These are phyloP conservation scores for Gorsachius goisagi DNA, from an alignment of 2,113 vertebrate genomes.

Conservation along the genomic window DNA sequence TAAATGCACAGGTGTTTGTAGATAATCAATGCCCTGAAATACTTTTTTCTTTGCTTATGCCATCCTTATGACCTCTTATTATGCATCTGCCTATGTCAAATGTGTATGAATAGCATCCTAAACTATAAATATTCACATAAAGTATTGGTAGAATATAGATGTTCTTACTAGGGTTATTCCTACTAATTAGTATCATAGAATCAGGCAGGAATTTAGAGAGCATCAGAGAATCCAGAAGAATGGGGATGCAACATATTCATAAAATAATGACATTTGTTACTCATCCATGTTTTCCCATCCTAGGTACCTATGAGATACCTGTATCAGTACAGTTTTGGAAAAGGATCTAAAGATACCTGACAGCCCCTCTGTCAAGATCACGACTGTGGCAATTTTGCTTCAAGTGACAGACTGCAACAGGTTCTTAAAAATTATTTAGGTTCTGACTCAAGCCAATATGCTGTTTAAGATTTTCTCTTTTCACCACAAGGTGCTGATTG, in stretches of 20 bases:
- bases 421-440: background rate
- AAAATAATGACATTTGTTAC: background rate
- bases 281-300: background rate
- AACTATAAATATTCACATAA: background rate
- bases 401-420: background rate
- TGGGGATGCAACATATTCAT: fast-evolving
- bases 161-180: background rate
- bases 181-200: background rate
- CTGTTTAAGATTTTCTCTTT: background rate
- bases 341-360: background rate
- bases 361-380: background rate
- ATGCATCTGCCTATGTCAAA: background rate
- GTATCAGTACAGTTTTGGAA: background rate
- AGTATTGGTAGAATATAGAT: background rate
- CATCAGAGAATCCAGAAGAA: background rate
- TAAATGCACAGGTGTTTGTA: background rate
- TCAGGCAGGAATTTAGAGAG: background rate
- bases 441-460: background rate
- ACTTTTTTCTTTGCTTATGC: background rate
- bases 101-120: background rate
- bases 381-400: background rate
- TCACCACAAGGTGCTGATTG: background rate
- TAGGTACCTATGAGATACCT: background rate
- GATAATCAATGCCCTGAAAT: background rate
- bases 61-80: background rate